Conservation (phyloP, 2,797 vertebrate species). For the Acanthurus tractus region DNA sequence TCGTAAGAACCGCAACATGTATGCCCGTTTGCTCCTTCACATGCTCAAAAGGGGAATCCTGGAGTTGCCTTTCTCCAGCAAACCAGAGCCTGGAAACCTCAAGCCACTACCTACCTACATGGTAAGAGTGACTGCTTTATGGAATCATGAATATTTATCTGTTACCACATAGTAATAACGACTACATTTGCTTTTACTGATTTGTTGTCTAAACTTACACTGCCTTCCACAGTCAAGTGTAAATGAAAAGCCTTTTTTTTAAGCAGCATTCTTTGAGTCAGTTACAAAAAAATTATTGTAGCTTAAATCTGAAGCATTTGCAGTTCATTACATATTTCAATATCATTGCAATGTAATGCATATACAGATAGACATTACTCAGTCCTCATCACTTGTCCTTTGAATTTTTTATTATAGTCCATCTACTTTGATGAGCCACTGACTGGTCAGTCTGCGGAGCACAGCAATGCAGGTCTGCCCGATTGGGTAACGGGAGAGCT, state of each 20-base stretch:
- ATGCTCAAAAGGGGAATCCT: constrained; percentile 92
- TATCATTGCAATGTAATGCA: neutral
- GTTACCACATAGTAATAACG: neutral
- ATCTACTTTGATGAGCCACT: constrained; percentile 93
- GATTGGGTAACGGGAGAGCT: constrained; percentile 90
- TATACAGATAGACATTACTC: neutral
- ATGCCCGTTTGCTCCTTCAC: constrained; percentile 90
- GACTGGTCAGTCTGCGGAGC: constrained; percentile 54
- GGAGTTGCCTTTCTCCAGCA: constrained; percentile 90
- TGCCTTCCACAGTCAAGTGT: neutral
- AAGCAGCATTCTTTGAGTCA: neutral
- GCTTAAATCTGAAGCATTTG: neutral
- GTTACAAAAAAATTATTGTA: neutral
- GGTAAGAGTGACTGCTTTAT: constrained; percentile 77
- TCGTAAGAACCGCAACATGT: constrained; percentile 91
- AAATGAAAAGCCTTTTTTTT: neutral
- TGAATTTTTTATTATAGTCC: constrained; percentile 82
- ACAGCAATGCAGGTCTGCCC: constrained; percentile 78
- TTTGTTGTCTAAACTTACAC: neutral
- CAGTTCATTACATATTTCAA: neutral
- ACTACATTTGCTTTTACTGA: neutral
- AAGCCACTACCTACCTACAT: constrained; percentile 91
- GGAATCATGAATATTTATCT: neutral
- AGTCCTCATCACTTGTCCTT: neutral
- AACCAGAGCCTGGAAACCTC: constrained; percentile 89